Evolutionary conservation across 2,888 invertebrate species (phyloP), one percentile per base, ranked within the genome.

Genomic region (Brenthis ino): DNA sequence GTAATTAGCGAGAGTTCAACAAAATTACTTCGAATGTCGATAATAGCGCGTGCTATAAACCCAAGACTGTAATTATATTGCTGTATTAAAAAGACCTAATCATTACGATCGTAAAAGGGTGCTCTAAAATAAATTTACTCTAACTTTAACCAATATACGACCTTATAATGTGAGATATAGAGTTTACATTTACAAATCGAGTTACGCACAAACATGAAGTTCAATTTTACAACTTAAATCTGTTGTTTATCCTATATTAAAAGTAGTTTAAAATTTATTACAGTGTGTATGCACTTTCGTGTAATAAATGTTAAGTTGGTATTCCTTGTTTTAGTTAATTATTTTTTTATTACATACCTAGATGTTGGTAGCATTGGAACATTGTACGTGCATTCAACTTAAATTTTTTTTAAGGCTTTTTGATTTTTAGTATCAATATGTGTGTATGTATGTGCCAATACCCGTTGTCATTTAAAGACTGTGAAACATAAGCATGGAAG

Each of bases 51-150:
- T 66, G 74, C 70, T 71, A 68, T 76, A 76, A 76, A 71, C 65
- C 65, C 67, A 71, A 65, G 72, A 69, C 72, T 74, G 69, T 75
- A 76, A 74, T 76, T 75, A 76, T 76, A 73, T 65, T 69, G 70
- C 69, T 73, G 67, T 69, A 75, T 74, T 74, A 73, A 74, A 71
- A 74, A 68, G 56, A 64, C 67, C 71, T 73, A 74, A 74, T 73
- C 73, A 73, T 65, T 70, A 66, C 65, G 68, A 65, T 69, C 67
- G 68, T 74, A 74, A 74, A 72, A 73, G 67, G 66, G 70, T 67
- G 70, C 70, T 69, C 70, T 67, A 71, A 67, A 57, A 72, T 70
- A 73, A 73, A 63, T 58, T 65, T 55, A 64, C 65, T 33, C 50
- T 20, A n/a, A 55, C 24, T 53, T 54, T 13, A 68, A 33, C 1